Evolutionary conservation across 2,113 vertebrate species (phyloP), one percentile per base, ranked within the genome.

Genomic region (Onychostruthus taczanowskii): DNA sequence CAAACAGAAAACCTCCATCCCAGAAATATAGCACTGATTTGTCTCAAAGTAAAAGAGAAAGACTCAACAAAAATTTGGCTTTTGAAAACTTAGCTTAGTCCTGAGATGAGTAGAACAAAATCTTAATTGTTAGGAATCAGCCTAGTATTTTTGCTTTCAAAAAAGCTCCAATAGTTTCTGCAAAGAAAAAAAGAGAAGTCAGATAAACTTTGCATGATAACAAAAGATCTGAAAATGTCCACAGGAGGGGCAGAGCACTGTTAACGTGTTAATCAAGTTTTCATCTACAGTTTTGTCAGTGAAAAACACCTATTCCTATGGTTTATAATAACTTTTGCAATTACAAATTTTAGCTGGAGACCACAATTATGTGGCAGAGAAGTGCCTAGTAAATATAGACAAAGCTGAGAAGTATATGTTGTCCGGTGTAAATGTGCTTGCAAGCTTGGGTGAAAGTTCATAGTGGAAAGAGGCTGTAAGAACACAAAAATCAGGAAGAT

Each of bases 211-310:
- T 53, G 14, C 2, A 2, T 80, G 20, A 43, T 37, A 37, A 67
- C 26, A 58, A 81, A 85, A 8, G 18, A 39, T 44, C 9, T 64
- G 23, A 78, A 74, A 75, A 10, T 55, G 1, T 35, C 46, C 61
- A 43, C 0, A 0, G 43, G 13, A 37, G 11, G 13, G 7, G 6
- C 15, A 91, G 8, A 68, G 4, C 11, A 22, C 17, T 47, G 7
- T 59, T 53, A 55, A 63, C 23, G 6, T 4, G 2, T 63, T 41
- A 8, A 35, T 47, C 10, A 77, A 21, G 12, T 66, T 72, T 77
- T 62, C 8, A 31, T 43, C 16, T 77, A 47, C 23, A 63, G 8
- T 35, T 77, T 55, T 69, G 18, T 3, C 33, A 50, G 28, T 46
- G 41, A 50, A 76, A 80, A 80, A 46, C 18, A 50, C 26, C 8